phyloP scores from a whole-genome alignment of 2,888 invertebrate genomes.

The Busseola fusca region DNA sequence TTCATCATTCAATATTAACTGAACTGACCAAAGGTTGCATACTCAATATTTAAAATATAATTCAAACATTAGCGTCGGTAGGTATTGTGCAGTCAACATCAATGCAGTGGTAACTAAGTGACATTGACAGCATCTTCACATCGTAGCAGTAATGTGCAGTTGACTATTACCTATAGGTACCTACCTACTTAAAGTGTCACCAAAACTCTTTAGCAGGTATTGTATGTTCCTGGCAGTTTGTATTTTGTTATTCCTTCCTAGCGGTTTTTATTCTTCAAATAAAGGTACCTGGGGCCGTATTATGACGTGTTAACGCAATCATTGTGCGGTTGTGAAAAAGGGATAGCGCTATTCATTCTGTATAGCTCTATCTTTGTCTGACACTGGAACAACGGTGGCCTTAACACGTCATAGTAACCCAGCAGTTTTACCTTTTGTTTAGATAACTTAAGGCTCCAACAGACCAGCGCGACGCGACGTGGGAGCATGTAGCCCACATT shows the following conservation, averaged over 20 bases:
- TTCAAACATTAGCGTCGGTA: background rate
- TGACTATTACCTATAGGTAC: background rate
- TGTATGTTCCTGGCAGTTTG: constrained; percentile 4
- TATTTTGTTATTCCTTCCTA: background rate
- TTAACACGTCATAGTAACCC: too few relatives aligned
- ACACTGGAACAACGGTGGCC: too few relatives aligned
- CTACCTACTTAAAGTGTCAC: background rate
- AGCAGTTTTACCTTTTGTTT: background rate
- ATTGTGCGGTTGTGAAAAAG: too few relatives aligned
- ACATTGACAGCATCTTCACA: background rate
- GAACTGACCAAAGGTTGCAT: background rate
- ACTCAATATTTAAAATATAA: background rate
- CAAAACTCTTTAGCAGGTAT: background rate
- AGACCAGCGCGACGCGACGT: background rate
- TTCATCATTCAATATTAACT: constrained; percentile 1
- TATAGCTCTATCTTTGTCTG: too few relatives aligned
- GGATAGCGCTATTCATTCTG: too few relatives aligned
- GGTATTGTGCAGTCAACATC: background rate
- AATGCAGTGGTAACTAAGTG: background rate
- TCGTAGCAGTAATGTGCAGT: background rate
- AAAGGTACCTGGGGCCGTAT: background rate
- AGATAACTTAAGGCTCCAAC: background rate
- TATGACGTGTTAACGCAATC: too few relatives aligned
- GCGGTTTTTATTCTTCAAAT: background rate
- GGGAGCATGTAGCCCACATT: background rate